A percentile compares a stretch with the other conserved stretches of the same genome.
Evolutionary conservation across 2,888 invertebrate genomes (phyloP).

Genomic region (Julus scanicus): DNA sequence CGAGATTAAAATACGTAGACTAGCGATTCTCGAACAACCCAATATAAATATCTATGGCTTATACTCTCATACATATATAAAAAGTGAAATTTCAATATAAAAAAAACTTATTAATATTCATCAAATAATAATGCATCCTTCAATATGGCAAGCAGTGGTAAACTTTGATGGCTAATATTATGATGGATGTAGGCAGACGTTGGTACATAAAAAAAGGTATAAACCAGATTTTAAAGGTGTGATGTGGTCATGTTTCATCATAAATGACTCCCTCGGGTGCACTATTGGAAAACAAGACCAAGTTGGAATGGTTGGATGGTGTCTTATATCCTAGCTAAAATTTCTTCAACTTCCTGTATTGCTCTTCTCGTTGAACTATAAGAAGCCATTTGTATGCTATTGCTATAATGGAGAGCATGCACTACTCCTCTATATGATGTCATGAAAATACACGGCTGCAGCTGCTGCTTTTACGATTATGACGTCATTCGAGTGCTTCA

Average conservation of each 20-base stretch:
- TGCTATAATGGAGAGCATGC: slow-evolving; percentile 10
- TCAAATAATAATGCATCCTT: background rate
- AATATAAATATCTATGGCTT: too few relatives aligned
- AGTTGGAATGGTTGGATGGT: background rate
- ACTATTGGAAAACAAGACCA: slow-evolving; percentile 32
- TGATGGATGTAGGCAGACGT: background rate
- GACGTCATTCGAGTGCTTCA: slow-evolving; percentile 3
- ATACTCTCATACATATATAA: background rate
- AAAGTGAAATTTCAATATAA: background rate
- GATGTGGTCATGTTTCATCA: slow-evolving; percentile 43
- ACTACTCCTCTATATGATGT: background rate
- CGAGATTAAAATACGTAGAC: too few relatives aligned
- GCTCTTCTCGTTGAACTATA: background rate
- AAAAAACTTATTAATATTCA: slow-evolving; percentile 34
- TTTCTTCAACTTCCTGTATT: background rate
- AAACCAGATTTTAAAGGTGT: slow-evolving; percentile 12
- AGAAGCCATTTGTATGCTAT: slow-evolving; percentile 38
- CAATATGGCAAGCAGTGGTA: background rate
- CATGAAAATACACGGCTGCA: background rate
- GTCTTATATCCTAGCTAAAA: background rate
- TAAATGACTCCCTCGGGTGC: background rate
- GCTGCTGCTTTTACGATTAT: slow-evolving; percentile 39
- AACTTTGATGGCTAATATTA: background rate
- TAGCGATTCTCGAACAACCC: too few relatives aligned
- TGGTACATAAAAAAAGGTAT: background rate